phyloP scores from a whole-genome alignment of 2,113 vertebrate species.

The Fulica atra region DNA sequence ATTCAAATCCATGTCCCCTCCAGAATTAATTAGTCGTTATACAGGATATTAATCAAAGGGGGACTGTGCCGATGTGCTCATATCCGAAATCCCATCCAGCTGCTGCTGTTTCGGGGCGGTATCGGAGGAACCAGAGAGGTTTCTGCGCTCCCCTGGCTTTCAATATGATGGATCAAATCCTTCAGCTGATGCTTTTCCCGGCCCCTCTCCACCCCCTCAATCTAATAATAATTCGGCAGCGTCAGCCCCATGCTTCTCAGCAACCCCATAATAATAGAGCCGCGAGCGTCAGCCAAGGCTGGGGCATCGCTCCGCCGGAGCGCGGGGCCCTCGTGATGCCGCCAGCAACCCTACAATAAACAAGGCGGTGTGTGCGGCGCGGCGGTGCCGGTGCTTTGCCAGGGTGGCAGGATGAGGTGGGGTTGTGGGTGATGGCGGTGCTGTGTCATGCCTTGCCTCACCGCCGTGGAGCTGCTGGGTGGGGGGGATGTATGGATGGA shows the following conservation, averaged over 20 bases:
- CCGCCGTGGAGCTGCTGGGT: background rate
- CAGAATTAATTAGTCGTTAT: constrained; percentile 50
- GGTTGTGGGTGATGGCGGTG: rapidly evolving
- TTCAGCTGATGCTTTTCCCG: constrained; percentile 30
- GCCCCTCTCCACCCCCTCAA: constrained; percentile 54
- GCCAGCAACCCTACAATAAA: background rate
- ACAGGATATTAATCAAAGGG: constrained; percentile 38
- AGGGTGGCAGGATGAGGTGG: rapidly evolving
- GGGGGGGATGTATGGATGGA: too few relatives aligned
- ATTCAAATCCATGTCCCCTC: background rate
- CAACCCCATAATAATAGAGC: background rate
- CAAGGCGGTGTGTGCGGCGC: rapidly evolving
- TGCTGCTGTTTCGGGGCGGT: constrained; percentile 8
- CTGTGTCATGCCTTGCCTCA: background rate
- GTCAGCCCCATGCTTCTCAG: background rate
- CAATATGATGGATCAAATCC: constrained; percentile 27
- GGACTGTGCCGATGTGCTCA: background rate
- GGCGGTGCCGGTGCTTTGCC: background rate
- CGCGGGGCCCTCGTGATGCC: rapidly evolving
- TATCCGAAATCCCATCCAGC: background rate
- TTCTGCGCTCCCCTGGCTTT: background rate
- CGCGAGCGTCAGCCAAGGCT: background rate
- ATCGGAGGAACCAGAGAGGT: background rate
- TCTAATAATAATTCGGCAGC: constrained; percentile 54
- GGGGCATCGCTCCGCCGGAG: background rate